Evolutionary conservation across 1,140 invertebrate species (phyloP), one percentile per base, ranked within the genome.

Genomic region (Neuroterus valhalla): DNA sequence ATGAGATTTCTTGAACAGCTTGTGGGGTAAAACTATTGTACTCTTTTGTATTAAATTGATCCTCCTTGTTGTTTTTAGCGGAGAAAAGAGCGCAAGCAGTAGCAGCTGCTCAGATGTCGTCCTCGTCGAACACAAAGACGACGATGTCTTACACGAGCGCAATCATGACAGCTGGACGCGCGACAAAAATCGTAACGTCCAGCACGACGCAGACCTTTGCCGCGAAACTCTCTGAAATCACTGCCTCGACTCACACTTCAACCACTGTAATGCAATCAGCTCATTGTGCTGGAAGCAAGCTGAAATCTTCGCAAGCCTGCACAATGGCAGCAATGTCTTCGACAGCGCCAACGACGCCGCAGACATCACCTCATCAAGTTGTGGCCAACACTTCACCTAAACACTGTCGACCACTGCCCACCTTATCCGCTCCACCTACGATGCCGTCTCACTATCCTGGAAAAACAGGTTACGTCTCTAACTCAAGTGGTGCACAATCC

Each of bases 131-230:
- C 74, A 92, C 91, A n/a, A 92, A 92, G 79, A 92, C 92, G 62
- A 94, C 92, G 23, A 92, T 92, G 90, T 92, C 92, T 2, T 93
- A 93, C 77, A 92, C 93, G 17, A 91, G 90, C 72, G 92, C 92
- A 66, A 92, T 93, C 66, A 93, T 92, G 91, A 91, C 91, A 2
- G 86, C 90, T 11, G 89, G 90, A 43, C 85, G 91, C 77, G 81
- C 88, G 67, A 88, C 90, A 21, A 91, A 90, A 78, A 85, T 90
- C 26, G 87, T 90, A 10, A 88, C 90, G 15, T 90, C 88, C 11
- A 88, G 81, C 23, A 88, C 91, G 2, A 89, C 89, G 21, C 92
- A 93, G 83, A 92, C 93, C 6, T 94, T 93, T 84, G 92, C 93
- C 48, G 92, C 92, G 1, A 93, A 93, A 84, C 83, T 93, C 48